These are phyloP conservation scores for Murina feae DNA, from an alignment of 2,113 vertebrate species.

Conservation along the genomic window DNA sequence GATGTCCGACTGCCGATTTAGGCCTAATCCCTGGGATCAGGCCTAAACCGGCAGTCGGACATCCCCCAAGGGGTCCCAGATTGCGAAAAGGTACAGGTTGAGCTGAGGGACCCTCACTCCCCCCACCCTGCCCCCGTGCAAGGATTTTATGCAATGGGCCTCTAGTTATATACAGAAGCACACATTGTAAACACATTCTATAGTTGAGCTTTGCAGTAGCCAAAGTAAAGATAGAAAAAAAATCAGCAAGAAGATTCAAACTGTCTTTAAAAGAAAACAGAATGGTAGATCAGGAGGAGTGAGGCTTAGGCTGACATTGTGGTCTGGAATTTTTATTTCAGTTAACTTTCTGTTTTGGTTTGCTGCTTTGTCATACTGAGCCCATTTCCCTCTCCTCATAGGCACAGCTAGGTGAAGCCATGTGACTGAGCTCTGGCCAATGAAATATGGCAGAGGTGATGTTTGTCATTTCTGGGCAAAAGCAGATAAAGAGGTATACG, in stretches of 20 bases:
- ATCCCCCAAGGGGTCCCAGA: no score
- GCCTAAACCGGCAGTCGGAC: no score
- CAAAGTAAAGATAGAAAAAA: background rate
- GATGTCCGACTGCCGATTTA: no score
- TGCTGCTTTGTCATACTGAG: background rate
- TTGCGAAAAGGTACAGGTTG: no score
- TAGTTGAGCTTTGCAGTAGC: background rate
- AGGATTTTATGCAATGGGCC: no score
- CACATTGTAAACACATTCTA: background rate
- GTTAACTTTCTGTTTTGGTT: background rate
- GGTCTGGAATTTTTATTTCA: background rate
- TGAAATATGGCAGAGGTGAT: background rate
- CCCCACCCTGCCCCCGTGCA: no score
- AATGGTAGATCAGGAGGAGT: background rate
- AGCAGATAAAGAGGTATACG: background rate
- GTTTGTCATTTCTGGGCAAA: background rate
- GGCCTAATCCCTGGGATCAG: no score
- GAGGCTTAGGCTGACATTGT: background rate
- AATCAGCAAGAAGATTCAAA: background rate
- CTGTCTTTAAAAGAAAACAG: background rate
- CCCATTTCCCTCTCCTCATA: background rate
- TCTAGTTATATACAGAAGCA: background rate
- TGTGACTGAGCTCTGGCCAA: background rate
- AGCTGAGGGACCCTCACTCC: no score
- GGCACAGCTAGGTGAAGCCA: background rate